These are phyloP conservation scores for Sturnira hondurensis DNA, from an alignment of 2,113 vertebrate genomes.

Conservation along the genomic window DNA sequence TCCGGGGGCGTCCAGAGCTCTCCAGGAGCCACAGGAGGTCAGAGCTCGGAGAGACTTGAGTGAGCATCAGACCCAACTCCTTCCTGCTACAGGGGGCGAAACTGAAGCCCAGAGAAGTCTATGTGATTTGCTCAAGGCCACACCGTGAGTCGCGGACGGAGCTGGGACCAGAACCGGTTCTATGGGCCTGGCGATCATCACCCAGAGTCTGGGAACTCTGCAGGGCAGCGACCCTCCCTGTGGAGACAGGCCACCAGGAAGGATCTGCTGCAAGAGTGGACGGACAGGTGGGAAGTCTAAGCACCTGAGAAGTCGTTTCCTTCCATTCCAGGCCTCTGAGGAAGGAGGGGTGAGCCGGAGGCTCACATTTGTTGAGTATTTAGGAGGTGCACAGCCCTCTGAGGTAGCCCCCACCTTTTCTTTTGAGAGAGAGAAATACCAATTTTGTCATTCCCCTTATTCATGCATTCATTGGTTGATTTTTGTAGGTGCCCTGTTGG, in stretches of 20 bases:
- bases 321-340: background rate
- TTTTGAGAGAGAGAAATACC: too few species aligned
- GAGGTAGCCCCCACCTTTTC: background rate
- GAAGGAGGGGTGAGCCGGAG: background rate
- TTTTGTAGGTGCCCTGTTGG: too few species aligned
- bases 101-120: background rate
- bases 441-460: too few species aligned
- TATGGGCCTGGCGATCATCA: background rate
- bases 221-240: background rate
- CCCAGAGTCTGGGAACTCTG: background rate
- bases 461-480: too few species aligned
- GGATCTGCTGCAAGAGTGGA: background rate
- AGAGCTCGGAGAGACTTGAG: background rate
- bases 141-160: background rate
- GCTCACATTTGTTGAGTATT: too few species aligned
- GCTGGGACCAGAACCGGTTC: background rate
- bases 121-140: background rate
- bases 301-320: background rate
- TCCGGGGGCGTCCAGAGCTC: background rate
- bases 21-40: background rate
- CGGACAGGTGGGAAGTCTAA: background rate
- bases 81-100: background rate
- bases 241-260: background rate
- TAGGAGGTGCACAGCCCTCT: rapidly evolving
- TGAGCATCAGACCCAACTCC: background rate